These are phyloP conservation scores for Erinaceus europaeus DNA, from an alignment of 2,113 vertebrate genomes.

Conservation along the genomic window DNA sequence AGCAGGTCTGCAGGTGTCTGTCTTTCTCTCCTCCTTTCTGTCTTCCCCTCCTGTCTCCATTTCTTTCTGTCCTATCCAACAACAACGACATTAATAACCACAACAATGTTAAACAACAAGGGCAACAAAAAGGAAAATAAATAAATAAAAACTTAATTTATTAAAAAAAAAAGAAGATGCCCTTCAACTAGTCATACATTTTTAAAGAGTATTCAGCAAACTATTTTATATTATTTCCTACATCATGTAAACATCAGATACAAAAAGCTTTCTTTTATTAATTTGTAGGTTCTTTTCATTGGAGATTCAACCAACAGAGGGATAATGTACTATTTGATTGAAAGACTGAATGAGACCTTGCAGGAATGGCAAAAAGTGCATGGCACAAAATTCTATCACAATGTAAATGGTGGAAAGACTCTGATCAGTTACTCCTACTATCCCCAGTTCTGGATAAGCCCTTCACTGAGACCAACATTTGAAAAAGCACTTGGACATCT, in stretches of 20 bases:
- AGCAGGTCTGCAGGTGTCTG: too few relatives aligned
- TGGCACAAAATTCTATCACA: constrained; percentile 86
- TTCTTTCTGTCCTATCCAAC: too few relatives aligned
- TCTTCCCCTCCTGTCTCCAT: too few relatives aligned
- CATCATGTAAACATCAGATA: constrained; percentile 11
- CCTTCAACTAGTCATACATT: too few relatives aligned
- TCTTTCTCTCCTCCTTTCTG: too few relatives aligned
- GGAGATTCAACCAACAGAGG: constrained; percentile 98
- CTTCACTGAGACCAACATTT: constrained; percentile 88
- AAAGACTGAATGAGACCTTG: constrained; percentile 92
- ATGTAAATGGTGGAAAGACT: constrained; percentile 90
- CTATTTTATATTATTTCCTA: neutral
- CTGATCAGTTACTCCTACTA: constrained; percentile 94
- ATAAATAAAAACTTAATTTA: too few relatives aligned
- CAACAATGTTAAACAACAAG: too few relatives aligned
- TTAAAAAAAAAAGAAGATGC: too few relatives aligned
- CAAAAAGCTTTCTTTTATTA: constrained; percentile 50
- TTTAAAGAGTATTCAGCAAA: neutral
- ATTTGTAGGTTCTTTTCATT: constrained; percentile 91
- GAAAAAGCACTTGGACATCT: constrained; percentile 90
- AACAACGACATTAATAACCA: too few relatives aligned
- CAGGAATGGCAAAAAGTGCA: constrained; percentile 94
- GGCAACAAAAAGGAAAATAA: too few relatives aligned
- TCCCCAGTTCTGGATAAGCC: constrained; percentile 94
- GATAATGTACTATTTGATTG: constrained; percentile 97